Percentiles rank a stretch among this genome's conserved stretches.
Evolutionary conservation across 2,797 vertebrate species (phyloP).

Genomic region (Pipistrellus pygmaeus): DNA sequence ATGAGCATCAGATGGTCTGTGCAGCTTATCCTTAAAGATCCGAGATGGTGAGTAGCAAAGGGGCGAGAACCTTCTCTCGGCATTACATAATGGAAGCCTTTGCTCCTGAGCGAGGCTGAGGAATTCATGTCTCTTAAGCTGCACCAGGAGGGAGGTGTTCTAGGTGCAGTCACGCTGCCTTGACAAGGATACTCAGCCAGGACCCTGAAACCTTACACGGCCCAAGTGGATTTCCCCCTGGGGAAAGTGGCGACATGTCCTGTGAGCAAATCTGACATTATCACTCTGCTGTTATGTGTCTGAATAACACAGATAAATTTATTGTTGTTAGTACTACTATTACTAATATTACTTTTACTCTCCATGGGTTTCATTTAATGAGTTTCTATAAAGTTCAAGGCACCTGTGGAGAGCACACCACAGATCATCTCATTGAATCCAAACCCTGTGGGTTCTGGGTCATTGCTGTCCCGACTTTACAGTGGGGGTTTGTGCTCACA

Average conservation of each 20-base stretch:
- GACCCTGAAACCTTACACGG: accelerated
- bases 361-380: neutral
- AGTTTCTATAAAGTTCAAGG: neutral
- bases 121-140: neutral
- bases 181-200: accelerated
- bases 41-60: neutral
- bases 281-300: neutral
- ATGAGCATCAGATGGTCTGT: accelerated
- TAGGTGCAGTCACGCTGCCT: accelerated
- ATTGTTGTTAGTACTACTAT: neutral
- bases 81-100: accelerated
- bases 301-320: no score
- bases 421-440: neutral
- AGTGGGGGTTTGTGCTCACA: accelerated
- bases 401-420: no score
- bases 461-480: accelerated
- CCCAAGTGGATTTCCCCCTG: accelerated
- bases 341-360: accelerated
- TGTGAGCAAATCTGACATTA: accelerated
- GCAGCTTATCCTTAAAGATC: neutral
- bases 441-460: accelerated
- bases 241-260: neutral
- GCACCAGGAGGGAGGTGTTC: accelerated
- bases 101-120: neutral
- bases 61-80: accelerated